Evolutionary conservation across 92 coral and sea anemone species (phyloP), one percentile per base, ranked within the genome.

Genomic region (Siderastrea radians): DNA sequence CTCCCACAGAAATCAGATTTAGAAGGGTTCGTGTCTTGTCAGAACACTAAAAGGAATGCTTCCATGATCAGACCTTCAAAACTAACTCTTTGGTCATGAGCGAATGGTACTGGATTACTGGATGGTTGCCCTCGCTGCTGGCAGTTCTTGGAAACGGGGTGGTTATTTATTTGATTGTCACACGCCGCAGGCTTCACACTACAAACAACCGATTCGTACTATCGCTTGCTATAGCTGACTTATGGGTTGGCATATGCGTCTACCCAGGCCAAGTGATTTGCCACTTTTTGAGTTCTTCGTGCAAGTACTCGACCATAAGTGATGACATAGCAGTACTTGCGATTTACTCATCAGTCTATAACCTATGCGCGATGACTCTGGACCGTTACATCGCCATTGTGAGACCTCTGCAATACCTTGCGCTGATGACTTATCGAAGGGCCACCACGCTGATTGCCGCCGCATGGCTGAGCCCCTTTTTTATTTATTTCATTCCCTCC

Each of bases 371-470:
- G n/a, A 82, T 82, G 86, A 17, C 70, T 7, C 77, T 82, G 14
- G 86, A 82, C 47, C 86, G 86, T 6, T 82, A 82, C 58, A 82
- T 82, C 59, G 86, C 86, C 12, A 82, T 82, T 19, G 86, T 82
- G 17, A 55, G 17, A 68, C 86, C 86, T 45, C 77, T 82, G 49
- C 86, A 47, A 49, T 82, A 82, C 26, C 47, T 68, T 54, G 70
- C 86, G 4, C 57, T 82, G 46, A 70, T 82, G 86, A 82, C 86
- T 4, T 45, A 77, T 43, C 72, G 50, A 2, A 3, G 66, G 7
- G 86, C 75, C 13, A 53, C 55, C 7, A 46, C 38, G 7, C 48
- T 71, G 57, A 19, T 65, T 1, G 77, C 45, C 43, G 68, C 11
- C 12, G 86, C 86, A 9, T 82, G 86, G 86, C 10, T 82, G 17